These are phyloP conservation scores for Dasypogon diadema DNA, from an alignment of 2,888 invertebrate species.

Conservation along the genomic window DNA sequence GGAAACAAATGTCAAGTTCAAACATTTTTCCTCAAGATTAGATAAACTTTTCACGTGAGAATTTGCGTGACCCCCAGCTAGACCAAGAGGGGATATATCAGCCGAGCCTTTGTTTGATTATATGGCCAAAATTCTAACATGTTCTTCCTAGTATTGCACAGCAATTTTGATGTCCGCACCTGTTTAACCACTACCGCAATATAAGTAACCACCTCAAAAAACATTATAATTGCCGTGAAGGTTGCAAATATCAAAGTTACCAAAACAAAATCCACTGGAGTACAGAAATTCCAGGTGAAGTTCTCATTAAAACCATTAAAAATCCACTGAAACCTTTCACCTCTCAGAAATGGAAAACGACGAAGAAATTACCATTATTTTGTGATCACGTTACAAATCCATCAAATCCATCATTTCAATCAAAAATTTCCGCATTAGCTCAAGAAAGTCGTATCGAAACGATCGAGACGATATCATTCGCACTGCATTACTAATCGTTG, in stretches of 20 bases:
- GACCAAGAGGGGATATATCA: too few relatives aligned
- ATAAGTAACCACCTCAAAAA: too few relatives aligned
- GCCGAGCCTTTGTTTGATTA: too few relatives aligned
- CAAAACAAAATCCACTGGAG: constrained; percentile 9
- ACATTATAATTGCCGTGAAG: constrained; percentile 16
- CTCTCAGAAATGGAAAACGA: constrained; percentile 1
- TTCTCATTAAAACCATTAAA: background rate
- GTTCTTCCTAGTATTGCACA: too few relatives aligned
- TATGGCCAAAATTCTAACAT: too few relatives aligned
- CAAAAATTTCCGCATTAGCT: constrained; percentile 20
- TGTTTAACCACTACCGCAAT: too few relatives aligned
- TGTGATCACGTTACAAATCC: constrained; percentile 42
- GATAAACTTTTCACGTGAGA: too few relatives aligned
- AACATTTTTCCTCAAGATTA: too few relatives aligned
- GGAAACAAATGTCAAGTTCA: too few relatives aligned
- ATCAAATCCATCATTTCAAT: constrained; percentile 40
- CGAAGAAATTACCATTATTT: constrained; percentile 37
- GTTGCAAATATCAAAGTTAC: constrained; percentile 14
- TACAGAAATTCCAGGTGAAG: constrained; percentile 9
- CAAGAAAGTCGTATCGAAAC: background rate
- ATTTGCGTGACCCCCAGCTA: too few relatives aligned
- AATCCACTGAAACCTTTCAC: constrained; percentile 26
- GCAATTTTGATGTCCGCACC: too few relatives aligned
- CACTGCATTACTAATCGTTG: constrained; percentile 12
- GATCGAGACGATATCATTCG: background rate